Percentiles rank a stretch among this genome's conserved stretches.
phyloP scores from a whole-genome alignment of 2,113 vertebrate species.

The Zosterops pallidus region DNA sequence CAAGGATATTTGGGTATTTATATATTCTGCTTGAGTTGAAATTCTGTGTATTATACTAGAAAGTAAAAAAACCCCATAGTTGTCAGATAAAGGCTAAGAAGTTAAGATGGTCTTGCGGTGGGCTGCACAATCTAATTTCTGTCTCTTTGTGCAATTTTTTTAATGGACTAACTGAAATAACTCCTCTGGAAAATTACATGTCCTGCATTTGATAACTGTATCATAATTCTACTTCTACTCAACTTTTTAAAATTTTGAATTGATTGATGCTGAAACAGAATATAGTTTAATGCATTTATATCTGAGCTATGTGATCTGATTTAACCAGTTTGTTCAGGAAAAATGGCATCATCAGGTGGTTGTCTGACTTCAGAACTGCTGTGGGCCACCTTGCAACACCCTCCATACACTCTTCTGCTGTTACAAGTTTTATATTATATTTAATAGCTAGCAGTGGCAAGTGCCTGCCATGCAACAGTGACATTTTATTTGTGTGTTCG shows the following conservation, averaged over 20 bases:
- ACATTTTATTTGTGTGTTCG: background rate
- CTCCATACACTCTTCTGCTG: background rate
- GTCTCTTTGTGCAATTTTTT: background rate
- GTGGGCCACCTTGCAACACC: background rate
- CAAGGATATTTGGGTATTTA: background rate
- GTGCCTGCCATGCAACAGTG: background rate
- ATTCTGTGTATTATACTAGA: background rate
- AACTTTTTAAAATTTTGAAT: background rate
- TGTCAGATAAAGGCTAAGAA: background rate
- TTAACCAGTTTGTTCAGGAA: background rate
- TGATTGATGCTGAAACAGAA: background rate
- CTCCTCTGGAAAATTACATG: background rate
- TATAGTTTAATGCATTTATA: background rate
- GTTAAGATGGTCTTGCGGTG: background rate
- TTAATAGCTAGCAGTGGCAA: background rate
- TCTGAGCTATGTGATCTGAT: background rate
- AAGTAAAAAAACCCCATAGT: background rate
- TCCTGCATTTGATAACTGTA: background rate
- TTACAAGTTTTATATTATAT: background rate
- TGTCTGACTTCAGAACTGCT: background rate
- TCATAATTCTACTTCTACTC: background rate
- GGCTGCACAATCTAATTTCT: background rate
- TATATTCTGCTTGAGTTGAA: background rate
- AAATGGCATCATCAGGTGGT: background rate
- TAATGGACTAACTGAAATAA: background rate